phyloP scores from a whole-genome alignment of 2,113 vertebrate genomes.

The Typhlomys cinereus region DNA sequence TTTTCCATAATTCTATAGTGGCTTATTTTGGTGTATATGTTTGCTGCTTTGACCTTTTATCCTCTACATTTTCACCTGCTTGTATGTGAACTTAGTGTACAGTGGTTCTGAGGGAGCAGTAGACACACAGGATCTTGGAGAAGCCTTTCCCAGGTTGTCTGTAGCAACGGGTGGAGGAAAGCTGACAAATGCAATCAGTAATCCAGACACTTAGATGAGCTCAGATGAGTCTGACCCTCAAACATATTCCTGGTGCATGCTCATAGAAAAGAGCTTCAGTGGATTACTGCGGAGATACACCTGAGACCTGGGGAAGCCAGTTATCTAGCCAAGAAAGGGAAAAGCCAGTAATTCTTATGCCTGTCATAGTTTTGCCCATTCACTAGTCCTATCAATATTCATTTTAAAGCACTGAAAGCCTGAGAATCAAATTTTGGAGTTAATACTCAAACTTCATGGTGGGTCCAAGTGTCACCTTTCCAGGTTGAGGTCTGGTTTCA shows the following conservation, averaged over 20 bases:
- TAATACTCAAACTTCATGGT: background rate
- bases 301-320: background rate
- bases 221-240: background rate
- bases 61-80: background rate
- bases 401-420: background rate
- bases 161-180: background rate
- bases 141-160: background rate
- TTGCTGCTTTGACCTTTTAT: background rate
- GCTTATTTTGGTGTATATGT: background rate
- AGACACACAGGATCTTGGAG: background rate
- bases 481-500: background rate
- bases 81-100: background rate
- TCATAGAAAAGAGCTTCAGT: background rate
- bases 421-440: background rate
- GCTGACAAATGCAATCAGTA: background rate
- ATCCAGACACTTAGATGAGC: background rate
- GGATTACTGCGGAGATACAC: too few species aligned
- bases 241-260: background rate
- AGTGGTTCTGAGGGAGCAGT: background rate
- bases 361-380: background rate
- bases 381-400: background rate
- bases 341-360: background rate
- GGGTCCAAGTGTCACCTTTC: background rate
- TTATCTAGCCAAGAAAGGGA: background rate
- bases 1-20: background rate